Conservation (phyloP, 2,888 invertebrate species). For the Agrochola litura region DNA sequence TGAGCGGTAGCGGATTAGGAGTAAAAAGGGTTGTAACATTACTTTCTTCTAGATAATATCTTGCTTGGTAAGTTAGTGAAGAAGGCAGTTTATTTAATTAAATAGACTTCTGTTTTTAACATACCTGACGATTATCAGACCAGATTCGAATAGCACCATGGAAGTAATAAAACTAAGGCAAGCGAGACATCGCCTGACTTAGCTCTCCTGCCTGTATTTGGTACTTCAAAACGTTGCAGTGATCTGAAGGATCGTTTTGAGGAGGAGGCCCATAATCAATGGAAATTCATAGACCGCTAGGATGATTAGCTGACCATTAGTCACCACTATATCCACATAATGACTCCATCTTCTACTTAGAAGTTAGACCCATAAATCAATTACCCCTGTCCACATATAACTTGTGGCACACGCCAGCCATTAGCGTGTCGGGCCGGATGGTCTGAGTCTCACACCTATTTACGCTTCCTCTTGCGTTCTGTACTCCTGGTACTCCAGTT, state of each 20-base stretch:
- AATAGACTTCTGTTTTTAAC: not conserved
- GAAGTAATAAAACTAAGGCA: not conserved
- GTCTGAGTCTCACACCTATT: constrained; percentile 90
- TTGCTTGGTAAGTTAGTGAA: not conserved
- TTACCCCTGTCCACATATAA: constrained; percentile 45
- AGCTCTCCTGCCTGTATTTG: not conserved
- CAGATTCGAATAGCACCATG: not conserved
- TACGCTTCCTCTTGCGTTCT: constrained; percentile 86
- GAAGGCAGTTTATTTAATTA: too few species aligned
- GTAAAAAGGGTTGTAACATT: not conserved
- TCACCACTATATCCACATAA: constrained; percentile 37
- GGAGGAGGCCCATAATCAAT: not conserved
- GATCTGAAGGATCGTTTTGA: not conserved
- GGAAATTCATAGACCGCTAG: constrained; percentile 6
- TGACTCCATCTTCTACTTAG: constrained; percentile 37
- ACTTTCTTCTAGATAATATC: not conserved
- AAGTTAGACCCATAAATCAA: constrained; percentile 48
- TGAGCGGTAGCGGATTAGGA: constrained; percentile 61
- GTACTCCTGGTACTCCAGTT: constrained; percentile 79
- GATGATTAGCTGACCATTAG: constrained; percentile 14
- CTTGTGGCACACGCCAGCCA: constrained; percentile 75
- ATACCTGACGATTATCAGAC: not conserved
- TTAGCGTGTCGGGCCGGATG: constrained; percentile 88
- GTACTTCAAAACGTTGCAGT: not conserved
- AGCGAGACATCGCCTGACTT: too few species aligned